These are phyloP conservation scores for Lithophane ornitopus DNA, from an alignment of 2,888 invertebrate species.

Conservation along the genomic window DNA sequence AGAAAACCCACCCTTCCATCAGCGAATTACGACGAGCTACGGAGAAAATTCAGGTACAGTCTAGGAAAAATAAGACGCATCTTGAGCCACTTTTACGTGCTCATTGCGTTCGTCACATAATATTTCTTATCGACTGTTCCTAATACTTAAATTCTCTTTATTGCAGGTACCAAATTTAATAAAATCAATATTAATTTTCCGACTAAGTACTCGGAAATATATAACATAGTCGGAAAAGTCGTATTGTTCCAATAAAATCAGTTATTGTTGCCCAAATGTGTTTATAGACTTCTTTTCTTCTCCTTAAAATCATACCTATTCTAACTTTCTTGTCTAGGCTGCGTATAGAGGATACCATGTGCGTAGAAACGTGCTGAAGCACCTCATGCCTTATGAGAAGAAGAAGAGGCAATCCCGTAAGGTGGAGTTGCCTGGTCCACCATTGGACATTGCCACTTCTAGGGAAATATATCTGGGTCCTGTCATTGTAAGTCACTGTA, in stretches of 20 bases:
- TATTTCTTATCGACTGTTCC: neutral
- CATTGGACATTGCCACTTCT: slow-evolving; percentile 79
- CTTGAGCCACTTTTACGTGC: too few relatives aligned
- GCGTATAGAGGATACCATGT: slow-evolving; percentile 86
- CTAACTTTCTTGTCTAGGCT: slow-evolving; percentile 73
- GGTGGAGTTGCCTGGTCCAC: slow-evolving; percentile 79
- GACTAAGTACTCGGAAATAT: neutral
- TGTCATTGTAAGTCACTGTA: slow-evolving; percentile 75
- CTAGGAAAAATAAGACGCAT: neutral
- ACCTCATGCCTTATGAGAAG: slow-evolving; percentile 73
- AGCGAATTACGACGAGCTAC: slow-evolving; percentile 81
- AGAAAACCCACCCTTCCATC: slow-evolving; percentile 82
- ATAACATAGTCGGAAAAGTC: neutral
- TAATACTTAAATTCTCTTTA: neutral
- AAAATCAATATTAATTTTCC: neutral
- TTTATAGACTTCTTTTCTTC: neutral
- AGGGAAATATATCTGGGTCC: slow-evolving; percentile 84
- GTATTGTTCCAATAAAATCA: neutral
- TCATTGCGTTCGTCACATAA: too few relatives aligned
- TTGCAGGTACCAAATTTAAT: neutral
- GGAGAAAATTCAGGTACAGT: slow-evolving; percentile 80
- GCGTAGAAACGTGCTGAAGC: slow-evolving; percentile 79
- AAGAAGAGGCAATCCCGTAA: slow-evolving; percentile 74
- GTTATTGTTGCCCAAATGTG: neutral
- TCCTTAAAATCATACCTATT: neutral